Percentiles rank a stretch among this genome's conserved stretches.
Evolutionary conservation across 92 coral and sea anemone species (phyloP).

Genomic region (Micromussa lordhowensis): DNA sequence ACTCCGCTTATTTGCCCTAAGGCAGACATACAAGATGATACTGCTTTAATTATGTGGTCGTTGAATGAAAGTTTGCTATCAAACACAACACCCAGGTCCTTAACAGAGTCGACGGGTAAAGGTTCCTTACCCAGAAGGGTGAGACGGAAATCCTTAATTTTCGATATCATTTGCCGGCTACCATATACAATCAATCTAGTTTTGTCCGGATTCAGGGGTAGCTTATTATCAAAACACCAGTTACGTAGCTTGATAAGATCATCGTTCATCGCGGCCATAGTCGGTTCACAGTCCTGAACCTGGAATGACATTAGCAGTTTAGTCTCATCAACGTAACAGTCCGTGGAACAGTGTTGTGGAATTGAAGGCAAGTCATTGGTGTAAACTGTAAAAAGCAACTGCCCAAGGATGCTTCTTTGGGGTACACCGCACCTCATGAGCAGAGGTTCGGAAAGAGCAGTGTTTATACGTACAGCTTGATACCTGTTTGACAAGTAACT

Average conservation of each 20-base stretch:
- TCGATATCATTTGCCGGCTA: slow-evolving; percentile 42
- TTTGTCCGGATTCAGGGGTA: slow-evolving; percentile 46
- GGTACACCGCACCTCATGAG: slow-evolving; percentile 47
- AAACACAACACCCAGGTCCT: too few species aligned
- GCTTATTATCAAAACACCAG: slow-evolving; percentile 30
- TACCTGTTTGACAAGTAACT: slow-evolving; percentile 23
- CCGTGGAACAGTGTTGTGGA: too few species aligned
- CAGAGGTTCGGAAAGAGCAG: slow-evolving; percentile 32
- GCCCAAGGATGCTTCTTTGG: slow-evolving; percentile 54
- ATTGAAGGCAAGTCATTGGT: too few species aligned
- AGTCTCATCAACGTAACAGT: too few species aligned
- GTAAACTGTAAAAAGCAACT: slow-evolving; percentile 36
- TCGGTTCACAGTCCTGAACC: slow-evolving; percentile 15
- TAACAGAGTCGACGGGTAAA: too few species aligned
- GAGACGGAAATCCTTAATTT: slow-evolving; percentile 29
- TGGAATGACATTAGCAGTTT: slow-evolving; percentile 40
- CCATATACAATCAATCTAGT: slow-evolving; percentile 51
- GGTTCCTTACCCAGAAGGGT: slow-evolving; percentile 35
- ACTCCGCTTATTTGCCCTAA: too few species aligned
- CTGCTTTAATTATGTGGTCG: too few species aligned
- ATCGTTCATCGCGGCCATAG: slow-evolving; percentile 30
- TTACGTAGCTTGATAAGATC: slow-evolving; percentile 36
- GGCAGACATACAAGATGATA: too few species aligned
- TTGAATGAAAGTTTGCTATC: too few species aligned
- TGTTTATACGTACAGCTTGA: slow-evolving; percentile 7